Evolutionary conservation across 1,140 invertebrate genomes (phyloP).

Genomic region (Platorchestia sp.): DNA sequence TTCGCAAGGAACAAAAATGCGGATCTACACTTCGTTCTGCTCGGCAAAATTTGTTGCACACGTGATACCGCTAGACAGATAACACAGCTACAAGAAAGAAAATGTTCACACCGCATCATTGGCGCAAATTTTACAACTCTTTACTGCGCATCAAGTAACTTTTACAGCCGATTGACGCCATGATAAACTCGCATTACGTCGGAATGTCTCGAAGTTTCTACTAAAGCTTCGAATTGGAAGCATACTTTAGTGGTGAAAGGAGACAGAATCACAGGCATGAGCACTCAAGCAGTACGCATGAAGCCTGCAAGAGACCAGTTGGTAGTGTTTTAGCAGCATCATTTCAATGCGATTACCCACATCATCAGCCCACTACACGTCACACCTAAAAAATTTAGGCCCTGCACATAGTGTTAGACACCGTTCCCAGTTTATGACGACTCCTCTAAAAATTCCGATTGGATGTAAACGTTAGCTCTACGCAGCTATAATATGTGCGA

Average conservation of each 20-base stretch:
- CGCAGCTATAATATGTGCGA: too few relatives aligned
- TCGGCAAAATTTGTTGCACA: background rate
- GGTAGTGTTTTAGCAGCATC: background rate
- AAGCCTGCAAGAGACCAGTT: background rate
- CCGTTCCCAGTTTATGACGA: too few relatives aligned
- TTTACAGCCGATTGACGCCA: background rate
- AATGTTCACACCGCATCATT: background rate
- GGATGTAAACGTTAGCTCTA: too few relatives aligned
- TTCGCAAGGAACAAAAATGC: background rate
- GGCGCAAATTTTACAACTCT: background rate
- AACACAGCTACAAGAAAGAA: background rate
- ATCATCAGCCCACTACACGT: too few relatives aligned
- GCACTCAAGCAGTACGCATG: background rate
- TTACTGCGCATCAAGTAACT: background rate
- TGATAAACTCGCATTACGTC: background rate
- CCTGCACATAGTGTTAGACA: too few relatives aligned
- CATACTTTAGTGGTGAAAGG: background rate
- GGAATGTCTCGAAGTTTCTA: background rate
- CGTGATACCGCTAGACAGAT: background rate
- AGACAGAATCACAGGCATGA: background rate
- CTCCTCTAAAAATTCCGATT: too few relatives aligned
- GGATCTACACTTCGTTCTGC: background rate
- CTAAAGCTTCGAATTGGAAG: background rate
- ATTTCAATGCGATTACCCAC: too few relatives aligned
- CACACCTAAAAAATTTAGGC: too few relatives aligned